Percentiles rank a stretch among this genome's conserved stretches.
Conservation (phyloP, 2,888 invertebrate species). For the Drosophila anceps region DNA sequence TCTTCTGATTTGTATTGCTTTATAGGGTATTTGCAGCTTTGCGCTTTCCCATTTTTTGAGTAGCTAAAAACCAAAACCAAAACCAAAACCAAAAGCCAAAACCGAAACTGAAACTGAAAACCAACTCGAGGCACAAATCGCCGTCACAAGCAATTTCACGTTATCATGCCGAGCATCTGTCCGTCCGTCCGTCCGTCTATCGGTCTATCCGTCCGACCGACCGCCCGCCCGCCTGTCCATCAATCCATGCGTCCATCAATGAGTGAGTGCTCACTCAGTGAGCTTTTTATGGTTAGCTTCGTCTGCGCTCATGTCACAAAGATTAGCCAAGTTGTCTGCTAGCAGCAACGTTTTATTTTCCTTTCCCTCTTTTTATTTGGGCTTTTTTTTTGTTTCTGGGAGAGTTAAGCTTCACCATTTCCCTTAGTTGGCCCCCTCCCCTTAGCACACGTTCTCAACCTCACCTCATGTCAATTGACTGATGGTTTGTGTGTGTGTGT, state of each 20-base stretch:
- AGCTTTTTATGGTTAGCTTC: conserved; percentile 8
- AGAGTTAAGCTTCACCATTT: conserved; percentile 1
- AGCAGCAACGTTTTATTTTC: conserved; percentile 22
- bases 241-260: conserved; percentile 29
- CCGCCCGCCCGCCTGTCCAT: conserved; percentile 24
- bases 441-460: background rate
- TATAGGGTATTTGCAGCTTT: conserved; percentile 5
- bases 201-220: background rate
- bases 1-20: background rate
- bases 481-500: conserved; percentile 20
- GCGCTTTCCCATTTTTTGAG: conserved; percentile 2
- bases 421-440: background rate
- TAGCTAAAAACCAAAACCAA: background rate
- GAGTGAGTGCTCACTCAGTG: conserved; percentile 31
- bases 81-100: conserved; percentile 26
- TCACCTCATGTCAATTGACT: conserved; percentile 33
- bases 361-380: background rate
- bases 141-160: conserved; percentile 50
- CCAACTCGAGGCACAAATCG: conserved; percentile 29
- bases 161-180: conserved; percentile 35
- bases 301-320: conserved; percentile 51
- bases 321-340: conserved; percentile 64
- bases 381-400: background rate
- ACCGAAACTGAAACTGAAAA: conserved; percentile 36
- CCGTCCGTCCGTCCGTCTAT: conserved; percentile 14